Evolutionary conservation across 2,797 vertebrate species (phyloP).

Genomic region (Poecile montanus): DNA sequence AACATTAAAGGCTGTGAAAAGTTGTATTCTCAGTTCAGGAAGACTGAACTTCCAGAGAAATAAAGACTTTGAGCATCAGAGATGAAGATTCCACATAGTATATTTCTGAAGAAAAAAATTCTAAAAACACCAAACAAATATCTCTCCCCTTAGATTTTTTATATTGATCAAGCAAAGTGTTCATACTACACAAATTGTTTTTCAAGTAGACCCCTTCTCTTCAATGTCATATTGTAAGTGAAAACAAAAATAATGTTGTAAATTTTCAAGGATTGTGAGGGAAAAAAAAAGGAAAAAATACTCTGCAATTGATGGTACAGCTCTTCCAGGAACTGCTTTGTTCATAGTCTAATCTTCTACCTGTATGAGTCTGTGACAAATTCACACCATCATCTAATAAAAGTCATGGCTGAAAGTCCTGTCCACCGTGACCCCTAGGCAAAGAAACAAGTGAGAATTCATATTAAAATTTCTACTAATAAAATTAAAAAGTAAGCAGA

Average conservation of each 20-base stretch:
- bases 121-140: accelerated
- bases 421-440: neutral
- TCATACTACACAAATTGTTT: neutral
- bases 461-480: neutral
- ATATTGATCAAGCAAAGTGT: neutral
- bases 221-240: neutral
- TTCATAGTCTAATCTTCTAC: neutral
- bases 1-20: neutral
- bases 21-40: neutral
- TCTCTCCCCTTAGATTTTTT: neutral
- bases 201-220: accelerated
- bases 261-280: neutral
- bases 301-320: neutral
- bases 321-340: neutral
- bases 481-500: neutral
- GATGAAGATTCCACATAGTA: neutral
- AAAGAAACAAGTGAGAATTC: neutral
- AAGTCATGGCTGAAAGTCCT: neutral
- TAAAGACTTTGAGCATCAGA: neutral
- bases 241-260: neutral
- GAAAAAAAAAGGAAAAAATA: accelerated
- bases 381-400: neutral
- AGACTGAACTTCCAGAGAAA: neutral
- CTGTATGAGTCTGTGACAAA: neutral
- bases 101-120: neutral